Conservation (phyloP, 35 echinoderm and acorn worm genomes). For the Heliocidaris tuberculata region DNA sequence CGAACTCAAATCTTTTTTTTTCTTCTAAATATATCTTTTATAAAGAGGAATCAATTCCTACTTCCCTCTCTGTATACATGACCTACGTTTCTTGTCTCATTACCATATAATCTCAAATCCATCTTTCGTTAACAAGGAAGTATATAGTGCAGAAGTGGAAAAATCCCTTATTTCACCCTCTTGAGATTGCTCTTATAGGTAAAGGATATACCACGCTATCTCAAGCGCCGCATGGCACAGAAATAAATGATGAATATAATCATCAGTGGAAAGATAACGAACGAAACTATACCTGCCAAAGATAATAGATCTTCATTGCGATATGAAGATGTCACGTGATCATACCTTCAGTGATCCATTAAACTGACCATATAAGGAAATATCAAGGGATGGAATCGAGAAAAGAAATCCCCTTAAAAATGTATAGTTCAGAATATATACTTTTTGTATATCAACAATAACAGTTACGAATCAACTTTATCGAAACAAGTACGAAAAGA, state of each 20-base stretch:
- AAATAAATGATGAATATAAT: too few relatives aligned
- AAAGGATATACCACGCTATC: neutral
- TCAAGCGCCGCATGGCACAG: neutral
- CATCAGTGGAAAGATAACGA: neutral
- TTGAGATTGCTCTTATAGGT: neutral
- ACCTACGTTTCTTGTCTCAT: too few relatives aligned
- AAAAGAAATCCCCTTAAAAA: neutral
- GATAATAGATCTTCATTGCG: neutral
- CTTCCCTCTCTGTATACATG: too few relatives aligned
- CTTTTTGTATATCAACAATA: too few relatives aligned
- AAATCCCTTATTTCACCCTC: neutral
- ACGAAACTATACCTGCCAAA: neutral
- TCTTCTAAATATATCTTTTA: too few relatives aligned
- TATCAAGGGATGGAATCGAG: neutral
- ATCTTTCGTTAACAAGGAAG: neutral
- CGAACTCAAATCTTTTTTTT: too few relatives aligned
- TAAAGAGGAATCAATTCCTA: too few relatives aligned
- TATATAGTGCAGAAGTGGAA: neutral
- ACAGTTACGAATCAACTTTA: neutral
- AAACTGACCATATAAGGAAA: neutral
- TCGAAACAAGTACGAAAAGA: neutral
- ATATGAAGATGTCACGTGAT: neutral
- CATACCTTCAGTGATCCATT: neutral
- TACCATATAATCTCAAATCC: too few relatives aligned
- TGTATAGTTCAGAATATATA: neutral